A percentile compares a stretch with the other conserved stretches of the same genome.
These are phyloP conservation scores for Kryptolebias ocellatus DNA, from an alignment of 2,797 vertebrate species.

Conservation along the genomic window DNA sequence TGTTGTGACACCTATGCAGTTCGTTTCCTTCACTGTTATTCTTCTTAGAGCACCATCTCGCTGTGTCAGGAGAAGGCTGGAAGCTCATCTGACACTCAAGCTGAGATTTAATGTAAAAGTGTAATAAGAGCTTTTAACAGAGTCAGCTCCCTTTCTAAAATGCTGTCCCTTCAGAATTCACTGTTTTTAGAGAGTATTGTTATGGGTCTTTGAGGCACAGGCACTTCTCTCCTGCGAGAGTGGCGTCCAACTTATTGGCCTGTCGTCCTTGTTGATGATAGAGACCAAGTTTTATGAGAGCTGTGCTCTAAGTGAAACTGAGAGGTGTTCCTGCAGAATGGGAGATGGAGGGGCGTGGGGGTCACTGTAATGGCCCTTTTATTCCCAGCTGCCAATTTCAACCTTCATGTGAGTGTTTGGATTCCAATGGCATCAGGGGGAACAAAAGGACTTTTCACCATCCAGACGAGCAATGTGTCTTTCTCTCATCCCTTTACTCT, in stretches of 20 bases:
- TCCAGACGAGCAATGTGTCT: slow-evolving; percentile 30
- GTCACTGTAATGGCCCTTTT: slow-evolving; percentile 60
- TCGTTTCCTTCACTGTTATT: slow-evolving; percentile 25
- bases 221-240: slow-evolving; percentile 65
- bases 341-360: slow-evolving; percentile 46
- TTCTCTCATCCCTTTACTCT: slow-evolving; percentile 38
- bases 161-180: slow-evolving; percentile 67
- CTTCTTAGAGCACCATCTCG: slow-evolving; percentile 30
- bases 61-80: slow-evolving; percentile 70
- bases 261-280: slow-evolving; percentile 73
- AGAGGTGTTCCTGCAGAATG: slow-evolving; percentile 67
- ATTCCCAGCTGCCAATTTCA: slow-evolving; percentile 69
- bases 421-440: slow-evolving; percentile 57
- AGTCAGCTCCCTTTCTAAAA: slow-evolving; percentile 64
- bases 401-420: slow-evolving; percentile 69
- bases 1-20: slow-evolving; percentile 46
- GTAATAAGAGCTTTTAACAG: slow-evolving; percentile 75
- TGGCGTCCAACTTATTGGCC: slow-evolving; percentile 71
- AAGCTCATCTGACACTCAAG: slow-evolving; percentile 76
- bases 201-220: slow-evolving; percentile 68
- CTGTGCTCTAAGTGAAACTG: slow-evolving; percentile 69
- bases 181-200: slow-evolving; percentile 75
- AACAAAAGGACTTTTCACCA: slow-evolving; percentile 61
- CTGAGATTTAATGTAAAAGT: slow-evolving; percentile 78
- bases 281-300: slow-evolving; percentile 70